Base-by-base conservation (phyloP, 2,113 vertebrate species). In the Corythaixoides concolor region DNA sequence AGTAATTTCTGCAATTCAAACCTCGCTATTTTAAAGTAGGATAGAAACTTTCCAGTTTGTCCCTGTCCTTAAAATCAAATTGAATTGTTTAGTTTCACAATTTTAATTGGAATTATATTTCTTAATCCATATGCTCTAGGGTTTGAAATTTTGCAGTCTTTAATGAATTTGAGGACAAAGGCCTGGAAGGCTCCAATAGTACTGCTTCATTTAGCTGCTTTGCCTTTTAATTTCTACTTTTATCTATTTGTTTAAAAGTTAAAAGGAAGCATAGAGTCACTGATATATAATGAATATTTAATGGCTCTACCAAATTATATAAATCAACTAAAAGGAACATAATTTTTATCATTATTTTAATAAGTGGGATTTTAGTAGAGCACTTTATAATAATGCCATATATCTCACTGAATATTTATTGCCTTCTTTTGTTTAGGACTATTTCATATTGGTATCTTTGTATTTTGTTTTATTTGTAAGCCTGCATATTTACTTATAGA, bases 381-480 rank as follows among this genome's bases (percentile, higher is more conserved):
- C 97, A 97, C 97, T 97, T 98, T 97, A 98, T 95, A 94, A 96
- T 93, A 97, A 92, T 97, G 96, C 94, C 95, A 56, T 92, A 22
- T 93, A 95, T 96, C 92, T 98, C 95, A 96, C 95, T 93, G 95
- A 97, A 58, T 98, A 97, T 97, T 98, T 98, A 98, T 98, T 98
- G 88, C 73, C 43, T 87, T 77, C 64, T 95, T 85, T 63, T 55
- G 56, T 94, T 96, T 96, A 96, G 92, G 94, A 85, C 68, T 96
- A 88, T 95, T 89, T 95, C 86, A 75, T 95, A 41, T 90, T 70
- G 52, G 28, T 95, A 95, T 89, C 69, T 67, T 92, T 91, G 53
- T 37, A 35, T 88, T 96, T 91, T 92, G 80, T 94, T 93, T 89
- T 86, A 79, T 93, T 91, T 84, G 62, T 86, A 91, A 92, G 47